phyloP scores from a whole-genome alignment of 2,888 invertebrate species.

The Tenthredo livida region DNA sequence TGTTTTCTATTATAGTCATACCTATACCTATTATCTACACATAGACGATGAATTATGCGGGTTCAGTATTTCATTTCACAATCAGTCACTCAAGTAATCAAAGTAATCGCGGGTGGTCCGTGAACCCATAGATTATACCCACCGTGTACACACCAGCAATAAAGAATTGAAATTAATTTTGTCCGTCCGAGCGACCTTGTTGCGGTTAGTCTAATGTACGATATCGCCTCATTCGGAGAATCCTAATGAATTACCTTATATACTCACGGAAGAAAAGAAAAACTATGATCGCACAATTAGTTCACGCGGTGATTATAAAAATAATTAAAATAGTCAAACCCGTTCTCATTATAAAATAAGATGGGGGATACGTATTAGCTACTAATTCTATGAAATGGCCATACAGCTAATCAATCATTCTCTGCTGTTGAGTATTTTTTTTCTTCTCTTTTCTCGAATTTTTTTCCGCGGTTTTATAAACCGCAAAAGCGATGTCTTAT shows the following conservation, averaged over 20 bases:
- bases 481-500: too few species aligned
- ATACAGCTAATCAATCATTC: not conserved
- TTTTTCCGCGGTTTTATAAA: not conserved
- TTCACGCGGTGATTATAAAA: not conserved
- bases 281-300: not conserved
- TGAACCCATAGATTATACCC: not conserved
- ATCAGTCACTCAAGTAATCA: conserved; percentile 27
- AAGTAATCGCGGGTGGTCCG: conserved; percentile 40
- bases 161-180: conserved; percentile 18
- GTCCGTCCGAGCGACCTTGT: not conserved
- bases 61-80: conserved; percentile 1
- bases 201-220: not conserved
- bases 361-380: not conserved
- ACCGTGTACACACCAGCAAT: not conserved
- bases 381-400: not conserved
- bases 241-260: not conserved
- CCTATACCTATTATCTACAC: not conserved
- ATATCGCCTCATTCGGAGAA: not conserved
- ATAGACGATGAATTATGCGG: not conserved
- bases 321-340: not conserved
- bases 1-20: not conserved
- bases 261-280: not conserved
- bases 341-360: not conserved
- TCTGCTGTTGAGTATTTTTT: not conserved
- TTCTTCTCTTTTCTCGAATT: not conserved